These are phyloP conservation scores for Cyprinodon diabolis DNA, from an alignment of 2,797 vertebrate species.

Conservation along the genomic window DNA sequence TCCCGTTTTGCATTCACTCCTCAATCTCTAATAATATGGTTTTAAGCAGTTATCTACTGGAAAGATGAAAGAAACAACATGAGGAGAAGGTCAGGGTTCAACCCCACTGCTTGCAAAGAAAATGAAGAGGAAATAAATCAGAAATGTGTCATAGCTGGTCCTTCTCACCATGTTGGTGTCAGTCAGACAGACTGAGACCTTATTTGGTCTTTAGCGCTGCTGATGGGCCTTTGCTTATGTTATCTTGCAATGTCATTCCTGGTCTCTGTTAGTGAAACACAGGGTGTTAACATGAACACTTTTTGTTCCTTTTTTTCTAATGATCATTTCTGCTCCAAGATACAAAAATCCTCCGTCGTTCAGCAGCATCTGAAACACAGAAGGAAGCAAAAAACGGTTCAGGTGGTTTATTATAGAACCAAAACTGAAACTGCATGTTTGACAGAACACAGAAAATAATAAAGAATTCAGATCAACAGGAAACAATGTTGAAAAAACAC, in stretches of 20 bases:
- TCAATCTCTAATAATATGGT: slow-evolving; percentile 6
- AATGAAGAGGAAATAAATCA: slow-evolving; percentile 20
- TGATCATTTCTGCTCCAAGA: not conserved
- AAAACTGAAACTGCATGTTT: not conserved
- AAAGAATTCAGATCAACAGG: not conserved
- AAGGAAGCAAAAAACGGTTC: not conserved
- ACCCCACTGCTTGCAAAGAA: slow-evolving; percentile 19
- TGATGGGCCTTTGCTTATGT: not conserved
- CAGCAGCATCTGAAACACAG: not conserved
- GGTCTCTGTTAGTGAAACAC: not conserved
- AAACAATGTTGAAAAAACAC: not conserved
- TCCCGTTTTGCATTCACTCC: not conserved
- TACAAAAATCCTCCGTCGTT: not conserved
- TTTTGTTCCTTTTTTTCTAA: not conserved
- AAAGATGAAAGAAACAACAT: not conserved
- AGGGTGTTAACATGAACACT: not conserved
- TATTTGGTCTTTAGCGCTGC: not conserved
- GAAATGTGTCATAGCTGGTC: not conserved
- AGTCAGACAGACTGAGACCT: not conserved
- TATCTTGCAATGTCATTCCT: not conserved
- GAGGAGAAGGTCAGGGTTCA: slow-evolving; percentile 1
- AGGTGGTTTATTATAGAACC: not conserved
- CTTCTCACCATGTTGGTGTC: not conserved
- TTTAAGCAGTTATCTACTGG: not conserved
- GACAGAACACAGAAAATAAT: not conserved